Percentiles rank a stretch among this genome's conserved stretches.
Conservation (phyloP, 2,888 invertebrate genomes). For the Limenitis camilla region DNA sequence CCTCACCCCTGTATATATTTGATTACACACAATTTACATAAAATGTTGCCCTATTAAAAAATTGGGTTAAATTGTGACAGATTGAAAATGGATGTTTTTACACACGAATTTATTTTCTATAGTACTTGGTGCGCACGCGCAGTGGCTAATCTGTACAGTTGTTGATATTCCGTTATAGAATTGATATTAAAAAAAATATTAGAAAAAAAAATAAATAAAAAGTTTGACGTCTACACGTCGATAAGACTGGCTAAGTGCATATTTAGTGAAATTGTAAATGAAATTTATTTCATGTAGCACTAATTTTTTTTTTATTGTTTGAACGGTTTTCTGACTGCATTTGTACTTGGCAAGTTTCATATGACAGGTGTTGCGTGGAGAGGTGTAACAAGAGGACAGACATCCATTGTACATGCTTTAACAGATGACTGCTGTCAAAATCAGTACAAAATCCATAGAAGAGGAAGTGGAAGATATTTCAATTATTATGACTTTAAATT, state of each 20-base stretch:
- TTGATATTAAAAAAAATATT: conserved; percentile 31
- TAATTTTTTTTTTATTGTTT: conserved; percentile 2
- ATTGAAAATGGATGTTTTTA: neutral
- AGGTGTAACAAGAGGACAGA: too few relatives aligned
- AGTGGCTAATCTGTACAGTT: conserved; percentile 32
- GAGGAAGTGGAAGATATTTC: too few relatives aligned
- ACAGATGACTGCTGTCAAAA: too few relatives aligned
- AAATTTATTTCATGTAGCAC: conserved; percentile 1
- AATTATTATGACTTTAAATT: too few relatives aligned
- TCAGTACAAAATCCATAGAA: too few relatives aligned
- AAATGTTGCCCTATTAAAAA: too few relatives aligned
- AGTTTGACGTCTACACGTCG: conserved; percentile 26
- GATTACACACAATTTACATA: too few relatives aligned
- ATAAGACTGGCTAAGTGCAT: conserved; percentile 32
- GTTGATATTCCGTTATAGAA: conserved; percentile 32
- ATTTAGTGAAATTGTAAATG: conserved; percentile 21
- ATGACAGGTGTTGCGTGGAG: too few relatives aligned
- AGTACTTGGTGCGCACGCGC: neutral
- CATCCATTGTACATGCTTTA: too few relatives aligned
- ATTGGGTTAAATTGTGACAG: too few relatives aligned
- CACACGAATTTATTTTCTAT: neutral
- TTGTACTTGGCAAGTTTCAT: too few relatives aligned
- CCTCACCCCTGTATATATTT: too few relatives aligned
- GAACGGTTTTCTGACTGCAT: conserved; percentile 1
- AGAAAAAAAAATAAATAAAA: conserved; percentile 15